Conservation (phyloP, 1,140 invertebrate species). For the Tetramorium alpestre region DNA sequence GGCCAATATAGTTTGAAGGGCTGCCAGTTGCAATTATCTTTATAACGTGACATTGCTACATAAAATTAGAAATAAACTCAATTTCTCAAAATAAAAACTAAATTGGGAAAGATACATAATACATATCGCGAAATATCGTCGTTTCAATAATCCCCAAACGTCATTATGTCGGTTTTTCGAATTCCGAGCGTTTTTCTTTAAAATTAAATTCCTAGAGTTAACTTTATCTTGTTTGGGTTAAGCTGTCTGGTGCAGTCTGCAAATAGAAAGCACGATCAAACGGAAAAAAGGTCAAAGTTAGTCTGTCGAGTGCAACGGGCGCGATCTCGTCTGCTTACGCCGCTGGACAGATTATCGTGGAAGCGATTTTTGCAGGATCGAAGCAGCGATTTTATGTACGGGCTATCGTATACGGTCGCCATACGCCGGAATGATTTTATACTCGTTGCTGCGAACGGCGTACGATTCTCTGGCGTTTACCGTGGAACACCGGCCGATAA, state of each 20-base stretch:
- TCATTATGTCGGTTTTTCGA: neutral
- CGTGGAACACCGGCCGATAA: conserved; percentile 49
- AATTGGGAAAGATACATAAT: neutral
- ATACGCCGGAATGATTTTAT: conserved; percentile 21
- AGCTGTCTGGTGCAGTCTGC: neutral
- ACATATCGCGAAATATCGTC: neutral
- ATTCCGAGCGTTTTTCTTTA: neutral
- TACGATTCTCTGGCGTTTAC: conserved; percentile 23
- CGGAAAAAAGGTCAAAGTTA: neutral
- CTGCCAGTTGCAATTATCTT: conserved; percentile 12
- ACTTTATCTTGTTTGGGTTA: neutral
- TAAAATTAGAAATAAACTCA: neutral
- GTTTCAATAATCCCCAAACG: neutral
- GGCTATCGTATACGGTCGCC: neutral
- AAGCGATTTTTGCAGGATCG: conserved; percentile 42
- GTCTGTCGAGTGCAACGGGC: neutral
- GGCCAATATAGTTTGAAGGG: conserved; percentile 28
- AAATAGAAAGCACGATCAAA: neutral
- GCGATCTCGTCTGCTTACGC: neutral
- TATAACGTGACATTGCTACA: neutral
- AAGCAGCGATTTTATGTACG: conserved; percentile 10
- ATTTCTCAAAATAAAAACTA: neutral
- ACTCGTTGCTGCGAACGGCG: neutral
- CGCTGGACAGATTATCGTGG: neutral
- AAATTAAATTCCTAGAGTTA: neutral